Evolutionary conservation across 2,797 vertebrate genomes (phyloP).

Genomic region (Myioborus miniatus): DNA sequence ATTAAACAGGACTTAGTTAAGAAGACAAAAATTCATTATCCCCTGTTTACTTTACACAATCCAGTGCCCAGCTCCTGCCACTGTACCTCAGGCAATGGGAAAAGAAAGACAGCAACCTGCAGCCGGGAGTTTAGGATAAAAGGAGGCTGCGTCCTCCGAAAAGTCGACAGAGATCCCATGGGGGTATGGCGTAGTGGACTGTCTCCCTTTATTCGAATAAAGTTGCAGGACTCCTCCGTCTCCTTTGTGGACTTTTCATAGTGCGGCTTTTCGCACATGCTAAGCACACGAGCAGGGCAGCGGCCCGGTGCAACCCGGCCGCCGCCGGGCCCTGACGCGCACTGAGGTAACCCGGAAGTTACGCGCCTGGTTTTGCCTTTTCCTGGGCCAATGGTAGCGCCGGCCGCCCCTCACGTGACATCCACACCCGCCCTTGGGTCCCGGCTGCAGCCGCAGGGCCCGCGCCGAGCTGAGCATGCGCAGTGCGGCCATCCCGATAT

Average conservation of each 20-base stretch:
- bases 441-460: accelerated
- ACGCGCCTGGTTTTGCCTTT: accelerated
- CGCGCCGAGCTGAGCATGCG: neutral
- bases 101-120: neutral
- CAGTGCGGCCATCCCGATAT: accelerated
- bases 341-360: neutral
- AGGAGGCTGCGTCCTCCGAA: neutral
- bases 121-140: neutral
- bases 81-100: neutral
- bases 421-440: accelerated
- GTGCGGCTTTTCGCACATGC: too few relatives aligned
- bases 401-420: neutral
- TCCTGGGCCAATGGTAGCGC: neutral
- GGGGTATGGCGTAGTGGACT: neutral
- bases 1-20: neutral
- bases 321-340: accelerated
- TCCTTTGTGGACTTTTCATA: neutral
- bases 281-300: neutral
- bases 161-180: neutral
- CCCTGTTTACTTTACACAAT: accelerated
- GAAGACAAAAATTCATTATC: neutral
- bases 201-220: neutral
- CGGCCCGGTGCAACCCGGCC: accelerated
- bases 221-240: neutral
- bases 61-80: neutral